These are phyloP conservation scores for Arizona elegans DNA, from an alignment of 2,113 vertebrate species.

Conservation along the genomic window DNA sequence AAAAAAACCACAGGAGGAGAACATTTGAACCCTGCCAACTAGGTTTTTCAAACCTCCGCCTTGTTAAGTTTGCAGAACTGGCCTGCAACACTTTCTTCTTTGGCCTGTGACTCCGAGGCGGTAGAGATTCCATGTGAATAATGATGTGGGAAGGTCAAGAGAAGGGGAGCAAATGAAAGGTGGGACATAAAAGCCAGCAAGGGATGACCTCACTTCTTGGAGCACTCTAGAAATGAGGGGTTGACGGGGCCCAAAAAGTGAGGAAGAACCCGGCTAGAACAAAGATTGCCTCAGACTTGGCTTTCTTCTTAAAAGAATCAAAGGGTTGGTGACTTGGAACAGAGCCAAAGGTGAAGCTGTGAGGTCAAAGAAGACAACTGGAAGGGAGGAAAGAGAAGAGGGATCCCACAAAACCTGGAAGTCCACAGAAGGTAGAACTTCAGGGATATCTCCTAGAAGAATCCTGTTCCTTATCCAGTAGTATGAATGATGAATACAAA, in stretches of 20 bases:
- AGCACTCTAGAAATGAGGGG: too few species aligned
- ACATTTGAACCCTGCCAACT: slow-evolving; percentile 55
- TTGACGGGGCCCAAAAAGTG: background rate
- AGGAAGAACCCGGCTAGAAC: background rate
- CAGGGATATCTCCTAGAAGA: background rate
- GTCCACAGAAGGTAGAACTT: background rate
- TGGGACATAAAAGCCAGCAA: background rate
- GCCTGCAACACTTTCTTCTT: background rate
- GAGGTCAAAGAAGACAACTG: background rate
- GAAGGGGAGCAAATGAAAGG: background rate
- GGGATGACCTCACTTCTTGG: background rate
- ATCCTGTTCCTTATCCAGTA: background rate
- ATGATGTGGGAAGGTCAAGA: slow-evolving; percentile 39
- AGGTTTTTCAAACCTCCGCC: slow-evolving; percentile 10
- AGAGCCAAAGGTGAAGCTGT: background rate
- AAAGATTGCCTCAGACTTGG: background rate
- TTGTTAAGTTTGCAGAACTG: background rate
- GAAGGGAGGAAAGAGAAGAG: background rate
- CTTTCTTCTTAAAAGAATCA: background rate
- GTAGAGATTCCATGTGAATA: background rate
- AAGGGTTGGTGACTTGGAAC: background rate
- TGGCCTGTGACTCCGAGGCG: slow-evolving; percentile 32
- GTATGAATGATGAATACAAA: background rate
- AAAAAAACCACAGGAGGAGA: slow-evolving; percentile 29
- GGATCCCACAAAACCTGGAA: background rate